phyloP scores from a whole-genome alignment of 2,113 vertebrate species.

The Fulmarus glacialis region DNA sequence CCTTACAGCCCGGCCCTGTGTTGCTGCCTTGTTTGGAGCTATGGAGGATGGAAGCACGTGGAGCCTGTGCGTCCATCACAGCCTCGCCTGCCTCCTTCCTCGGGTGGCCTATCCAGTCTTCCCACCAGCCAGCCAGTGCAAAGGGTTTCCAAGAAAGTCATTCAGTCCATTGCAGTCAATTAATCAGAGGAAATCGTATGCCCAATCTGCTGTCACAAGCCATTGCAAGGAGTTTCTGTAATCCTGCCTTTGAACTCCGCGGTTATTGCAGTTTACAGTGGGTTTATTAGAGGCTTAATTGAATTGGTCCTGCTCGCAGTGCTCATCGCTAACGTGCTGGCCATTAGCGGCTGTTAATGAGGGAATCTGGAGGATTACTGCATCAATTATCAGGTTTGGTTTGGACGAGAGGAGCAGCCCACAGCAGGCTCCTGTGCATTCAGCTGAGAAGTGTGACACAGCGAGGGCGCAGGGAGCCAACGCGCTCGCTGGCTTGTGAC shows the following conservation, averaged over 20 bases:
- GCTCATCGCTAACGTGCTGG: conserved; percentile 31
- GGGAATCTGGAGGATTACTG: conserved; percentile 73
- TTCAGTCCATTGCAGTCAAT: neutral
- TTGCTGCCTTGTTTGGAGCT: neutral
- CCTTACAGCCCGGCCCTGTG: neutral
- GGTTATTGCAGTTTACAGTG: conserved; percentile 59
- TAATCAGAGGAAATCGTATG: neutral
- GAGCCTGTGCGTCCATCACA: neutral
- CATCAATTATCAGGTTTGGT: conserved; percentile 69
- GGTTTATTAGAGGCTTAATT: conserved; percentile 76
- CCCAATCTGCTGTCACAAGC: conserved; percentile 4
- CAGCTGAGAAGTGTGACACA: conserved; percentile 17
- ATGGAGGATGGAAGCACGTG: neutral
- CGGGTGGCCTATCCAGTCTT: neutral
- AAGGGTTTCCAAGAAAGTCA: neutral
- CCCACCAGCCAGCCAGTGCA: neutral
- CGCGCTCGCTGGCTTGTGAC: rapidly evolving
- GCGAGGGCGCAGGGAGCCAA: rapidly evolving
- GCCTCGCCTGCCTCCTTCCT: neutral
- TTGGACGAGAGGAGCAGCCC: conserved; percentile 55
- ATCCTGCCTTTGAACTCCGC: conserved; percentile 63
- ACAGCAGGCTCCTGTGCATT: conserved; percentile 36
- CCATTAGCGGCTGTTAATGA: conserved; percentile 77
- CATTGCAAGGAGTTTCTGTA: neutral
- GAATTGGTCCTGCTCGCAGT: conserved; percentile 47